phyloP scores from a whole-genome alignment of 2,113 vertebrate species.

The Chamaetylas fuelleborni region DNA sequence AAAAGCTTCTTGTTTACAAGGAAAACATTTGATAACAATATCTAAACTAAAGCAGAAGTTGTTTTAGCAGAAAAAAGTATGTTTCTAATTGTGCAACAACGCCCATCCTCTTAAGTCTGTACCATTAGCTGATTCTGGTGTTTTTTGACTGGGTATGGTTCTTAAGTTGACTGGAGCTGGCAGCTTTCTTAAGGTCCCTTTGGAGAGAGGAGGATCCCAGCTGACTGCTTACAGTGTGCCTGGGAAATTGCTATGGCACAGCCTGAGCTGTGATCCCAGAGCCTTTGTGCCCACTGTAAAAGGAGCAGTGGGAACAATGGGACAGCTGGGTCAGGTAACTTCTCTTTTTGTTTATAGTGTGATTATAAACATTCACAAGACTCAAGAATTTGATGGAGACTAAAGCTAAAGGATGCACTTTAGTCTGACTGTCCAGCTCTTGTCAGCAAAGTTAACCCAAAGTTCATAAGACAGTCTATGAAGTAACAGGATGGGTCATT shows the following conservation, averaged over 20 bases:
- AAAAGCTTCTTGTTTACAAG: constrained; percentile 22
- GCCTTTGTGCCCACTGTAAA: not conserved
- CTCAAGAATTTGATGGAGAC: not conserved
- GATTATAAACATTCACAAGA: not conserved
- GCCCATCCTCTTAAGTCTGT: not conserved
- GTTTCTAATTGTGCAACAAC: not conserved
- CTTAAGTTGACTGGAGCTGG: not conserved
- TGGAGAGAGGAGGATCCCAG: not conserved
- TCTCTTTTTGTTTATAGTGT: not conserved
- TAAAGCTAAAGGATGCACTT: not conserved
- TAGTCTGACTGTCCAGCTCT: not conserved
- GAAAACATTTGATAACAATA: not conserved
- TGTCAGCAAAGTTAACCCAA: not conserved
- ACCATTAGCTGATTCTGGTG: not conserved
- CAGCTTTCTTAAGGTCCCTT: not conserved
- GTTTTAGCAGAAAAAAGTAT: not conserved
- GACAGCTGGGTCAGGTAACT: not conserved
- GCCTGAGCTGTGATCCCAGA: not conserved
- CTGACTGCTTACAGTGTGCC: not conserved
- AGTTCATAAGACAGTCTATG: fast-evolving
- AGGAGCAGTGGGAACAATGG: not conserved
- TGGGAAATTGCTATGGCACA: not conserved
- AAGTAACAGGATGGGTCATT: not conserved
- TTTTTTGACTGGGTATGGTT: not conserved
- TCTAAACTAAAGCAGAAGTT: not conserved